These are phyloP conservation scores for Pachydiplax longipennis DNA, from an alignment of 2,888 invertebrate species.

Conservation along the genomic window DNA sequence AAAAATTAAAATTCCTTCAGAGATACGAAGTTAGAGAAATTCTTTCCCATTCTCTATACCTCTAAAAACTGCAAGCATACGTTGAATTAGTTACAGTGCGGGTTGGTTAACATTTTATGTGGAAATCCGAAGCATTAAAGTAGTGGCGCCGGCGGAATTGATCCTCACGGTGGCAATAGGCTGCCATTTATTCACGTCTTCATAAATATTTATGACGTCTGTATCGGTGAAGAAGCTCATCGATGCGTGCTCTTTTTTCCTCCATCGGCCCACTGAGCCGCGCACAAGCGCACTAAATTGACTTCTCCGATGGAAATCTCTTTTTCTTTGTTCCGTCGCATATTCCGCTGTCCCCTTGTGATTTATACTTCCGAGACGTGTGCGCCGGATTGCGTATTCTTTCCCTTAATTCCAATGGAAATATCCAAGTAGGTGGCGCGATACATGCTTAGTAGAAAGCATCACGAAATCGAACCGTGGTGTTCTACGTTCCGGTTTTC, in stretches of 20 bases:
- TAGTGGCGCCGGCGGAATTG: too few species aligned
- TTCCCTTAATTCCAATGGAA: not conserved
- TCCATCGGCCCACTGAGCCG: not conserved
- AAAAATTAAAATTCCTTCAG: too few species aligned
- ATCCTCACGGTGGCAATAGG: not conserved
- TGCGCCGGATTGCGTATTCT: not conserved
- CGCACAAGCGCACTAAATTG: constrained; percentile 5
- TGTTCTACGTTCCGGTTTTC: too few species aligned
- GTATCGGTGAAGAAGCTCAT: constrained; percentile 18
- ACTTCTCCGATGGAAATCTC: not conserved
- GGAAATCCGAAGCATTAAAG: too few species aligned
- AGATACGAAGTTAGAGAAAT: too few species aligned
- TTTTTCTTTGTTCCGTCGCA: not conserved
- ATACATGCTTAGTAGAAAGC: too few species aligned
- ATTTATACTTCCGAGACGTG: not conserved
- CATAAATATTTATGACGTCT: constrained; percentile 39
- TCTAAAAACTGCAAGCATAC: too few species aligned
- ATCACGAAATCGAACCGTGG: too few species aligned
- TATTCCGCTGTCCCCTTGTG: not conserved
- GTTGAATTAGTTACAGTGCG: too few species aligned
- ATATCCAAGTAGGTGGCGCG: too few species aligned
- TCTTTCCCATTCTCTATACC: too few species aligned
- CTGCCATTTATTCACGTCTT: constrained; percentile 28
- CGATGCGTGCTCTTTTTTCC: not conserved
- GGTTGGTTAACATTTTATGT: too few species aligned